These are phyloP conservation scores for Phodopus roborovskii DNA, from an alignment of 2,113 vertebrate species.

Conservation along the genomic window DNA sequence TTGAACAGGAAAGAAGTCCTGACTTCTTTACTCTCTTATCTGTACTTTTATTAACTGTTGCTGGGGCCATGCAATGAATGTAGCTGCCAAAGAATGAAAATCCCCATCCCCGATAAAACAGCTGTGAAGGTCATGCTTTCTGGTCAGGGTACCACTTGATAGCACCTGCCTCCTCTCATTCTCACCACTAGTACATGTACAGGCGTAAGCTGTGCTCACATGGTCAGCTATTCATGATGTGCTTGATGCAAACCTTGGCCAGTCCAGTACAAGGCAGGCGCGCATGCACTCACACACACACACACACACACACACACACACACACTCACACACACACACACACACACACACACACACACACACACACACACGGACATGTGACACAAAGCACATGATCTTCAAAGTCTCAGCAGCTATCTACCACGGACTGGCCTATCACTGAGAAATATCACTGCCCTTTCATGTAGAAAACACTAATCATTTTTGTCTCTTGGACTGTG, in stretches of 20 bases:
- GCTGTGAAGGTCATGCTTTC: background rate
- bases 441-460: background rate
- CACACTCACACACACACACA: background rate
- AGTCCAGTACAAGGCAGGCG: background rate
- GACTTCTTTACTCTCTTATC: background rate
- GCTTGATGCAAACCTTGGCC: background rate
- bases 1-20: background rate
- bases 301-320: background rate
- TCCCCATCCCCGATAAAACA: background rate
- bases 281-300: too few relatives aligned
- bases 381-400: background rate
- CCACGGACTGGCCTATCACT: background rate
- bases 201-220: background rate
- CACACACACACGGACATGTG: background rate
- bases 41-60: background rate
- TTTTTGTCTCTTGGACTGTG: background rate
- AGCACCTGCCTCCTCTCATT: background rate
- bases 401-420: constrained; percentile 1
- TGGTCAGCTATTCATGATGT: background rate
- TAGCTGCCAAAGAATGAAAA: background rate
- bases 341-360: background rate
- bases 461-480: background rate
- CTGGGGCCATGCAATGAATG: background rate
- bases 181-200: background rate
- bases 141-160: background rate